These are phyloP conservation scores for Paedocypris micromegethes DNA, from an alignment of 2,797 vertebrate genomes.

Conservation along the genomic window DNA sequence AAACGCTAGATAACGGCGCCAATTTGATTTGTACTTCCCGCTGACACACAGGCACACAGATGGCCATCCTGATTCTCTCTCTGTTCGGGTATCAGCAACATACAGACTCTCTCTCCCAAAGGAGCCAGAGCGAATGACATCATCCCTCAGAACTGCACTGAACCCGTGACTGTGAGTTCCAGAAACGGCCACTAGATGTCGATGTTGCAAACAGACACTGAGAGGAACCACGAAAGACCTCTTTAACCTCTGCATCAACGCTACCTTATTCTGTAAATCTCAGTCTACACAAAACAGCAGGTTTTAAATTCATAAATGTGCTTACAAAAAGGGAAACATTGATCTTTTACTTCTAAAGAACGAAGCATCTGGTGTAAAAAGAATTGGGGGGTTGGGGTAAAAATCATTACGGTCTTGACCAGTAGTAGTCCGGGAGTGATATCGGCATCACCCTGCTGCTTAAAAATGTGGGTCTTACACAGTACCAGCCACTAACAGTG, in stretches of 20 bases:
- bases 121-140: slow-evolving; percentile 39
- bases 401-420: not conserved
- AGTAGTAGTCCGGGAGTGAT: not conserved
- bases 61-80: slow-evolving; percentile 30
- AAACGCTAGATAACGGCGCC: not conserved
- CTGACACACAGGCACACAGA: slow-evolving; percentile 36
- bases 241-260: slow-evolving; percentile 49
- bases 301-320: not conserved
- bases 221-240: slow-evolving; percentile 37
- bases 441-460: slow-evolving; percentile 2
- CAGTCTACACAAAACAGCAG: not conserved
- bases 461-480: slow-evolving; percentile 34
- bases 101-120: slow-evolving; percentile 15
- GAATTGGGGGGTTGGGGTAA: not conserved
- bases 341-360: not conserved
- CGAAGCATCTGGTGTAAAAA: no score
- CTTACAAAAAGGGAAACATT: not conserved
- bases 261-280: not conserved
- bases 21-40: slow-evolving; percentile 5
- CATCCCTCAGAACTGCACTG: slow-evolving; percentile 8
- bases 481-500: slow-evolving; percentile 53
- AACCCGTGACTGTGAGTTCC: slow-evolving; percentile 15
- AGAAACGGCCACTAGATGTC: slow-evolving; percentile 58
- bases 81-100: slow-evolving; percentile 12
- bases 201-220: slow-evolving; percentile 32